Base-by-base conservation (phyloP, 1,140 invertebrate genomes). In the Atopsyche davidsoni region DNA sequence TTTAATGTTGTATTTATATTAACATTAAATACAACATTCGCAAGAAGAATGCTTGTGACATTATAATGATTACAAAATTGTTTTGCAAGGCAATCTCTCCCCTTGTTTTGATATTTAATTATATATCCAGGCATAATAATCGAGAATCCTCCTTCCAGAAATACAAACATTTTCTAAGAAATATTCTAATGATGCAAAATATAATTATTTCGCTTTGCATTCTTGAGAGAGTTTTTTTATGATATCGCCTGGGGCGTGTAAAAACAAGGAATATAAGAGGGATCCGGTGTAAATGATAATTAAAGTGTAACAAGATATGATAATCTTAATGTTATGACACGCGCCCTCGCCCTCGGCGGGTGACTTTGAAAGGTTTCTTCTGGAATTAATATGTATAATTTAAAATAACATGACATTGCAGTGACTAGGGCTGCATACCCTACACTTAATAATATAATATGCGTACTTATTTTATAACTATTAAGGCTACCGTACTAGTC, bases 251-350 rank as follows among this genome's bases (percentile, higher is more conserved):
- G 13, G 48, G 48, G 22, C 16, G 16, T 39, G 21, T 17, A 11
- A 42, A 50, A 50, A 17, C 22, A 41, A n/a, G 16, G 34, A 17
- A 17, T 17, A 39, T 39, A 39, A 39, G 10, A 32, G 23, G 11
- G 14, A 24, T 36, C 35, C 35, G 34, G 38, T 22, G 28, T 16
- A 47, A 46, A 46, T 46, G 13, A 46, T 46, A 32, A 32, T 11
- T 46, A 17, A 28, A 17, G 24, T n/a, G 50, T 34, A 53, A 53
- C 19, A 22, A 21, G 51, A 56, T 51, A 51, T 51, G 35, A 42
- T 51, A 23, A 49, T 55, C 32, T 43, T 25, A 34, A 28, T 52
- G 54, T 56, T 56, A 56, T 56, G 54, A 56, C 49, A 56, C 45
- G 54, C 49, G 49, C 54, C 45, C 10, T 24, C 13, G 18, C 14